Conservation (phyloP, 23 tunicate species). For the Phallusia fumigata region DNA sequence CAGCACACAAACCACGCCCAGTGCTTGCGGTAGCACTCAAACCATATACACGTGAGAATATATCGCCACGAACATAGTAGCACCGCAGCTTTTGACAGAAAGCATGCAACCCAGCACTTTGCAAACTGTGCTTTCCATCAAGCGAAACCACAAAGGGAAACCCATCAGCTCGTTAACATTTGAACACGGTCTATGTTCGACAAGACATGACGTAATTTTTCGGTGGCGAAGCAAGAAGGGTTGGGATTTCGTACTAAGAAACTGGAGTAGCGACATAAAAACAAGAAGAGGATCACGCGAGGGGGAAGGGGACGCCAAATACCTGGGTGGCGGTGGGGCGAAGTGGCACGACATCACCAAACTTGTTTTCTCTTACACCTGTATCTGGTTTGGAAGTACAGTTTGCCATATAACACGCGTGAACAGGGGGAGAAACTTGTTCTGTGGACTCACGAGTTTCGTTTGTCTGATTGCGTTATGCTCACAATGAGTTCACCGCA, state of each 20-base stretch:
- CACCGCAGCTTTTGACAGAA: not conserved
- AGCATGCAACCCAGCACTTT: not conserved
- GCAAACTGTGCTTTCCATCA: not conserved
- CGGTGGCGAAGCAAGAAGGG: not conserved
- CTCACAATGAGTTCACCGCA: too few species aligned
- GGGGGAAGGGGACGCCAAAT: not conserved
- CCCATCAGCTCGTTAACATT: not conserved
- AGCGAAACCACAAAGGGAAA: not conserved
- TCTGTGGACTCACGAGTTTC: too few species aligned
- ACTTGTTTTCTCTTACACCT: not conserved
- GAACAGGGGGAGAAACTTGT: too few species aligned
- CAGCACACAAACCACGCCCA: too few species aligned
- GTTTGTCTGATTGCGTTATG: too few species aligned
- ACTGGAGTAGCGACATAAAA: not conserved
- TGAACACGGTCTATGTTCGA: too few species aligned
- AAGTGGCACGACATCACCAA: not conserved
- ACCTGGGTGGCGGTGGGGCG: not conserved
- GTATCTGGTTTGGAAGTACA: not conserved
- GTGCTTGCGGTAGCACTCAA: too few species aligned
- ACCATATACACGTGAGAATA: not conserved
- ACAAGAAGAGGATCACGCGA: not conserved
- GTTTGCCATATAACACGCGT: too few species aligned
- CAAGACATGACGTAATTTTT: not conserved
- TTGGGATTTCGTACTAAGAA: not conserved
- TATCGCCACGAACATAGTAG: not conserved